Evolutionary conservation across 2,888 invertebrate species (phyloP).

Genomic region (Nesidiocoris tenuis): DNA sequence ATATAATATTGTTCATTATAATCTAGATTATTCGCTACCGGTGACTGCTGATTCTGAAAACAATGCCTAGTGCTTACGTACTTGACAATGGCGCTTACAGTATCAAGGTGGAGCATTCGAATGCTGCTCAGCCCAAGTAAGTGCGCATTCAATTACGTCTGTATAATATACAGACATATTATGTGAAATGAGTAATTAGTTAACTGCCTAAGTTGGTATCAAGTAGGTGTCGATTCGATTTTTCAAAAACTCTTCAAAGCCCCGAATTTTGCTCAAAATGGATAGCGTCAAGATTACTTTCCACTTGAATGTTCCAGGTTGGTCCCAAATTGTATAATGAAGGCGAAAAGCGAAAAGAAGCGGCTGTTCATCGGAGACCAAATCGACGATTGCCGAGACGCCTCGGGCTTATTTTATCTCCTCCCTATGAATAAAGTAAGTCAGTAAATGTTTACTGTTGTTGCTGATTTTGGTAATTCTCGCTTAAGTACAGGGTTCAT

Average conservation of each 20-base stretch:
- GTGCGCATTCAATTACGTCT: neutral
- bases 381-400: conserved; percentile 94
- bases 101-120: conserved; percentile 81
- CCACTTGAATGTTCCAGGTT: conserved; percentile 58
- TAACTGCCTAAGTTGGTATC: no score
- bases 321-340: conserved; percentile 94
- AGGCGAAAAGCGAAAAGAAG: conserved; percentile 93
- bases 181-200: neutral
- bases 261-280: no score
- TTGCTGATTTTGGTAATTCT: no score
- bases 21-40: no score
- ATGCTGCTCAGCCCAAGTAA: conserved; percentile 66
- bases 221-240: no score
- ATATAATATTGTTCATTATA: no score
- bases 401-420: conserved; percentile 90
- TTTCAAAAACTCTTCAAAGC: no score
- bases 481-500: no score
- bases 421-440: conserved; percentile 84
- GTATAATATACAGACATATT: neutral
- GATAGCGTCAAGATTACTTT: no score
- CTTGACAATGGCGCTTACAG: conserved; percentile 87
- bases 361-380: conserved; percentile 92
- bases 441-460: neutral
- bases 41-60: no score
- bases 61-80: conserved; percentile 59